A percentile compares a stretch with the other conserved stretches of the same genome.
Conservation (phyloP, 1,140 invertebrate genomes). For the Pinna nobilis region DNA sequence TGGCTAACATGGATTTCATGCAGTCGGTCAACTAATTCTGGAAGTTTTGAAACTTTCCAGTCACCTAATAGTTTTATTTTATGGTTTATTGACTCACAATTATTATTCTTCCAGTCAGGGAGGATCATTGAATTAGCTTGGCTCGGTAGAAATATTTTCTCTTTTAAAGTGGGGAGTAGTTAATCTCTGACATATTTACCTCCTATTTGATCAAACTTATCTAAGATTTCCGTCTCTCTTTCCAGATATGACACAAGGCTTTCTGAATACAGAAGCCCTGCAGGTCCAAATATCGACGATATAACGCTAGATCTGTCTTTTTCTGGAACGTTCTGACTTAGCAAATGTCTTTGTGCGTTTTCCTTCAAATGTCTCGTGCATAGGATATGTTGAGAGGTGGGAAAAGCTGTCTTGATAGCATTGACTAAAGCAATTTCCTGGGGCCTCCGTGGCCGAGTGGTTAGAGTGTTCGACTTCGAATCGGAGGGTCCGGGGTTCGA, state of each 20-base stretch:
- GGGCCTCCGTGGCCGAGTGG: too few species aligned
- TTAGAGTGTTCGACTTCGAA: too few species aligned
- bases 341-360: constrained; percentile 22
- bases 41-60: constrained; percentile 10
- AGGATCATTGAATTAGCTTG: background rate
- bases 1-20: constrained; percentile 2
- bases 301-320: constrained; percentile 1
- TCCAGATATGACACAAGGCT: constrained; percentile 17
- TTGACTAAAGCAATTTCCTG: too few species aligned
- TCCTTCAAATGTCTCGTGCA: constrained; percentile 27
- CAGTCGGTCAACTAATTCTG: constrained; percentile 5
- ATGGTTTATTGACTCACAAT: constrained; percentile 18
- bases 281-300: background rate
- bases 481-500: too few species aligned
- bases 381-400: constrained; percentile 10
- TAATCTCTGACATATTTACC: background rate
- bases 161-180: constrained; percentile 15
- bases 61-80: constrained; percentile 15
- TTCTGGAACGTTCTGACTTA: constrained; percentile 14
- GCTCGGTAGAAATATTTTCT: constrained; percentile 2
- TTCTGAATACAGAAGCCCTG: background rate
- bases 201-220: constrained; percentile 1
- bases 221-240: constrained; percentile 24
- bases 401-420: constrained; percentile 35
- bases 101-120: constrained; percentile 5